Evolutionary conservation across 2,113 vertebrate genomes (phyloP).

Genomic region (Saguinus midas): DNA sequence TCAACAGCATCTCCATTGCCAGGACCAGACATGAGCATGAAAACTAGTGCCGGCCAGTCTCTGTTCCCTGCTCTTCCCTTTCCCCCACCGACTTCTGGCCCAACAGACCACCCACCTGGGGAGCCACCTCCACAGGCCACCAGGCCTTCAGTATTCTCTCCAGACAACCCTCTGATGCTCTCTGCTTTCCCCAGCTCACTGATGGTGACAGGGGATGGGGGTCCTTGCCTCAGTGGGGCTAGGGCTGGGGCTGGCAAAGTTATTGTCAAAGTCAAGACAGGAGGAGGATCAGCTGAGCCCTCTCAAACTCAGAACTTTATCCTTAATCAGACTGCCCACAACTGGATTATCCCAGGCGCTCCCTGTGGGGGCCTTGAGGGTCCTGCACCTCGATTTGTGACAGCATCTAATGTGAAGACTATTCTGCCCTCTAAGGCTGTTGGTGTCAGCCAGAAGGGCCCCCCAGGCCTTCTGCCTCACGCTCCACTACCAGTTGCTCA

Average conservation of each 20-base stretch:
- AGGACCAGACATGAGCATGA: conserved; percentile 44
- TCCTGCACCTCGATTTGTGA: background rate
- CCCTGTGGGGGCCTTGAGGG: background rate
- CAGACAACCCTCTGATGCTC: conserved; percentile 60
- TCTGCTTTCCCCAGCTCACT: conserved; percentile 66
- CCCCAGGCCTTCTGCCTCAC: conserved; percentile 21
- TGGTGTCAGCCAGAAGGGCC: conserved; percentile 49
- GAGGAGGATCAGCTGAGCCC: conserved; percentile 38
- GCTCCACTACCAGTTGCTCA: conserved; percentile 40
- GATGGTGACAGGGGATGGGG: conserved; percentile 54
- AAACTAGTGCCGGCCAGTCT: conserved; percentile 7
- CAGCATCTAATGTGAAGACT: conserved; percentile 50
- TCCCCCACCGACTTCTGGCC: background rate
- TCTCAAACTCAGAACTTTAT: conserved; percentile 73
- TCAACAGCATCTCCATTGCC: conserved; percentile 61
- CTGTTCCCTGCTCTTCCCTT: conserved; percentile 38
- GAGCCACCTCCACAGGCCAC: conserved; percentile 40
- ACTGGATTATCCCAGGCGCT: conserved; percentile 39
- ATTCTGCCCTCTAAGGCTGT: conserved; percentile 50
- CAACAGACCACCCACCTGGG: conserved; percentile 11
- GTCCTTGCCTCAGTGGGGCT: conserved; percentile 19
- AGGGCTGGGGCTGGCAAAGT: conserved; percentile 60
- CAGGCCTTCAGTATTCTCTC: conserved; percentile 48
- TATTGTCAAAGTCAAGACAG: conserved; percentile 72
- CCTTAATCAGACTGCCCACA: conserved; percentile 60